Conservation (phyloP, 2,797 vertebrate genomes). For the Semaprochilodus insignis region DNA sequence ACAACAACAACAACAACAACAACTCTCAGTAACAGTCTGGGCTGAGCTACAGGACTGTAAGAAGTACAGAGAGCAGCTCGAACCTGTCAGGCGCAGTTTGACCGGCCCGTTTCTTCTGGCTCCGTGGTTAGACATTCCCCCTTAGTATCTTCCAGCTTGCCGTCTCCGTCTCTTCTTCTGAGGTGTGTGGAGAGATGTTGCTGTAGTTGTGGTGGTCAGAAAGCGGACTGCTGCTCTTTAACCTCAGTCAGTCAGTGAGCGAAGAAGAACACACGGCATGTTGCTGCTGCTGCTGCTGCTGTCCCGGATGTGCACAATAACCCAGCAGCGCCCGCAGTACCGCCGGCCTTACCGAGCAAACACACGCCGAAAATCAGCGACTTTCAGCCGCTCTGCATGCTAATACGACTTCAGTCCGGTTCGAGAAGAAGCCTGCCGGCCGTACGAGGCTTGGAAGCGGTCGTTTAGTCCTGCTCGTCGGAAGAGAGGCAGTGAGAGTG, state of each 20-base stretch:
- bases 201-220: slow-evolving; percentile 61
- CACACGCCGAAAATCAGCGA: no score
- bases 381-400: not conserved
- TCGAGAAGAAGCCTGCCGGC: not conserved
- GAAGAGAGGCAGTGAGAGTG: slow-evolving; percentile 1
- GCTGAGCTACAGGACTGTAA: no score
- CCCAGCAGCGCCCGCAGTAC: slow-evolving; percentile 69
- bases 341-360: not conserved
- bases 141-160: slow-evolving; percentile 49
- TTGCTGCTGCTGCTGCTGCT: slow-evolving; percentile 41
- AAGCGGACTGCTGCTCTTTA: slow-evolving; percentile 63
- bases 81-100: slow-evolving; percentile 98
- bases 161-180: not conserved
- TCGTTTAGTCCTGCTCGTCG: slow-evolving; percentile 8
- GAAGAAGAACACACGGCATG: slow-evolving; percentile 84
- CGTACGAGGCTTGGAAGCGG: not conserved
- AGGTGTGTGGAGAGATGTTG: slow-evolving; percentile 46
- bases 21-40: not conserved
- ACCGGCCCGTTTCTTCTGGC: slow-evolving; percentile 95
- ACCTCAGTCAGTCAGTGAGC: slow-evolving; percentile 67
- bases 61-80: slow-evolving; percentile 53
- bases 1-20: not conserved
- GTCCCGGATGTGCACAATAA: slow-evolving; percentile 88
- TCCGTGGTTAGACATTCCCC: slow-evolving; percentile 95
- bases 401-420: not conserved